phyloP scores from a whole-genome alignment of 2,888 invertebrate species.

The Hybos culiciformis region DNA sequence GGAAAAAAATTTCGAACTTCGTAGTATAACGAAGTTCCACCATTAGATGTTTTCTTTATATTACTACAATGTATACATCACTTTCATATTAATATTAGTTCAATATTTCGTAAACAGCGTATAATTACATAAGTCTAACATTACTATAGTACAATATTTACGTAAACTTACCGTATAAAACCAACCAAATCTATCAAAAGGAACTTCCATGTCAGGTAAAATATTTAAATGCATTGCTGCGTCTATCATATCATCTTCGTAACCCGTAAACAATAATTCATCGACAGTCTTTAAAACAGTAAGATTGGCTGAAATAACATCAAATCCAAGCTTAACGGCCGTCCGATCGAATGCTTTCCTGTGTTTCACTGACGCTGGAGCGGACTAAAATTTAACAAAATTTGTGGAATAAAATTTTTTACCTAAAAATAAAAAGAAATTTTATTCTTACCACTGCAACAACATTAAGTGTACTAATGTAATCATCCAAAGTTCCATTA shows the following conservation, averaged over 20 bases:
- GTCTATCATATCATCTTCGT: constrained; percentile 56
- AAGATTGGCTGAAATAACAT: constrained; percentile 42
- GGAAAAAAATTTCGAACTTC: too few relatives aligned
- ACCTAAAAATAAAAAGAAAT: neutral
- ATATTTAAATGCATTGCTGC: constrained; percentile 46
- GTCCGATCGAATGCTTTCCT: constrained; percentile 45
- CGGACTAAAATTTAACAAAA: constrained; percentile 33
- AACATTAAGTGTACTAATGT: constrained; percentile 59
- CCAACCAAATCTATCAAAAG: constrained; percentile 72
- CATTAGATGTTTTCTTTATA: too few relatives aligned
- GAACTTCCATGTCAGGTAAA: constrained; percentile 41
- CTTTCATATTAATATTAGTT: too few relatives aligned
- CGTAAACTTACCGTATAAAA: constrained; percentile 53
- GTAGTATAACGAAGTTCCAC: too few relatives aligned
- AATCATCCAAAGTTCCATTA: constrained; percentile 53
- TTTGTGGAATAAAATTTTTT: neutral
- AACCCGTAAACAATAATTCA: constrained; percentile 68
- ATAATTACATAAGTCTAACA: too few relatives aligned
- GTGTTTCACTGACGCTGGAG: constrained; percentile 37
- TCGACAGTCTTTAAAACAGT: constrained; percentile 48
- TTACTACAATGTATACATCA: too few relatives aligned
- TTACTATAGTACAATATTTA: neutral
- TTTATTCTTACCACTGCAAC: constrained; percentile 64
- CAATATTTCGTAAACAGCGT: too few relatives aligned
- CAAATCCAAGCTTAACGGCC: constrained; percentile 45